Conservation (phyloP, 2,113 vertebrate genomes). For the Nyctereutes procyonoides region DNA sequence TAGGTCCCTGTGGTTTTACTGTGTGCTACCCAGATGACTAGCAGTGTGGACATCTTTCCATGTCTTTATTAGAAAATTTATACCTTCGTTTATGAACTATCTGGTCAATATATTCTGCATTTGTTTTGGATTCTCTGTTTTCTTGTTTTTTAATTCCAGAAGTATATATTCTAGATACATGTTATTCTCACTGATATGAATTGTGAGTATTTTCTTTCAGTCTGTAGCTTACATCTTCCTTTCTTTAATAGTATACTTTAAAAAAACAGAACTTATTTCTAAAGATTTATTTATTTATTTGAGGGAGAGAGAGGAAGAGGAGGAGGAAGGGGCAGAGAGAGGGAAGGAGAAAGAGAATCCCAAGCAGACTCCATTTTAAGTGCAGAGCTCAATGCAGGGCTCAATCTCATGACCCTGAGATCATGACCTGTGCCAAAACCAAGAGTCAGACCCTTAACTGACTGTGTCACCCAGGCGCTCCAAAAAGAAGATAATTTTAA, state of each 20-base stretch:
- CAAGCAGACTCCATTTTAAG: not conserved
- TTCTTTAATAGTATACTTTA: not conserved
- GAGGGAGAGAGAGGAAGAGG: not conserved
- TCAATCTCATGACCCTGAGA: not conserved
- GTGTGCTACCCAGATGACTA: not conserved
- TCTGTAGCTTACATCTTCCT: not conserved
- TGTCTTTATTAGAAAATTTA: not conserved
- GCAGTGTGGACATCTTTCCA: not conserved
- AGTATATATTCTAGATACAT: not conserved
- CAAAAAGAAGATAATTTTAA: not conserved
- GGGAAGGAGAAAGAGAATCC: not conserved
- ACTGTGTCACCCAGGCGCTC: not conserved
- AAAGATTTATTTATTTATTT: not conserved
- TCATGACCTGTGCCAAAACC: not conserved
- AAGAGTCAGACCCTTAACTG: not conserved
- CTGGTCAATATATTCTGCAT: not conserved
- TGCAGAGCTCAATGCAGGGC: not conserved
- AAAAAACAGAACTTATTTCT: not conserved
- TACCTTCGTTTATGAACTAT: not conserved
- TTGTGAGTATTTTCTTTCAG: not conserved
- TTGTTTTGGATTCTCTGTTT: not conserved
- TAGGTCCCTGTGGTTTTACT: not conserved
- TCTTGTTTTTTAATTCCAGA: not conserved
- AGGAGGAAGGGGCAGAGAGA: not conserved
- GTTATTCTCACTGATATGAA: not conserved